Base-by-base conservation (phyloP, 2,113 vertebrate species). In the Nesospiza acunhae region DNA sequence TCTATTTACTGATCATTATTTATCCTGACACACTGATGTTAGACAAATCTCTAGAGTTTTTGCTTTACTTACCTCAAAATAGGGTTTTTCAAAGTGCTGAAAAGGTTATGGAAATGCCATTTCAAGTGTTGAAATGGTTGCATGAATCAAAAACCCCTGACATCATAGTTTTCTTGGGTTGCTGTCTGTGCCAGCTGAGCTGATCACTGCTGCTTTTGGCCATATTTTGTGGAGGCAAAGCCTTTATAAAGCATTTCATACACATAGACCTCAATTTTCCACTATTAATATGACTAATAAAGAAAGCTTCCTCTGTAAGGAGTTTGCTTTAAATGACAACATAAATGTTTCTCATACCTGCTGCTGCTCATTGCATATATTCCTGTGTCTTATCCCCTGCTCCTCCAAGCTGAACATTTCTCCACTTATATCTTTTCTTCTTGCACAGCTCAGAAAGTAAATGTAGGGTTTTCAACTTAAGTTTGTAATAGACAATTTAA, bases 1-100 rank as follows among this genome's bases (percentile, higher is more conserved):
- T 87, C 80, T 95, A 44, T 93, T 93, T 92, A 89, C 60, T 60
- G 74, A 87, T 93, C 62, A 33, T 96, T 97, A 79, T 92, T 97
- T 96, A 90, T 68, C 70, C 47, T 91, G 80, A 90, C 69, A 88
- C 10, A 47, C 58, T 76, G 66, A 84, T 76, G 70, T 50, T 86
- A 89, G 84, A 80, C n/a, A 92, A 81, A 74, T 58, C 63, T 92
- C 20, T 93, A 11, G 23, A 74, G 41, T 28, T 73, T 89, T 85
- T 78, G 33, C 68, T 93, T 95, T 68, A 70, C 81, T 94, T 90
- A 94, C 67, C 84, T 94, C 80, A 87, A 87, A 91, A 33, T 24
- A 70, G 19, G 30, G 42, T 28, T 72, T 93, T 96, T 97, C 64
- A 63, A 70, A 89, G 50, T 37, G 58, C 58, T 60, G 23, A 37